Evolutionary conservation across 2,113 vertebrate genomes (phyloP), one percentile per base, ranked within the genome.

Genomic region (Mellivora capensis): DNA sequence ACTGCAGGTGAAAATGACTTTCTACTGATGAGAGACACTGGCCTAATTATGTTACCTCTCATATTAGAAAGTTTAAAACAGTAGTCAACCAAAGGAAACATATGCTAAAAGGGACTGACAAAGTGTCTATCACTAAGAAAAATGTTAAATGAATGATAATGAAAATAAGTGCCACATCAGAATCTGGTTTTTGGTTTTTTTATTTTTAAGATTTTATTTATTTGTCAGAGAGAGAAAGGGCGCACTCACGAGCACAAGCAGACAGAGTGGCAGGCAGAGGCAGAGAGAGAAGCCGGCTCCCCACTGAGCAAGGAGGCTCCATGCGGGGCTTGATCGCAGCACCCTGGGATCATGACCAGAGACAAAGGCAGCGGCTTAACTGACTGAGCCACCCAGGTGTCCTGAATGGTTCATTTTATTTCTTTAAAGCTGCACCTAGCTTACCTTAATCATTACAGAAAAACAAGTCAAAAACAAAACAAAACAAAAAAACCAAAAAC

Each of bases 371-470:
- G 15, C 52, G 4, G 52, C 52, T 54, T 54, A 54, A 54, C 52
- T 1, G 1, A 18, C 52, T 54, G 15, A 54, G 17, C 52, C 52
- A 54, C 52, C 52, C 52, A 54, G 52, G 52, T 54, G 52, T 54
- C 52, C 52, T 54, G 52, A 54, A 1, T 93, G n/a, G 39, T 64
- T 95, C 89, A 57, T 93, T 87, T 74, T 77, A 9, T 64, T 80
- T 93, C n/a, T 88, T 94, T 71, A 72, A 94, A 97, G 77, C 6
- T 93, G n/a, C 15, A 93, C 49, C 25, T 77, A 98, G n/a, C 29
- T 57, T 57, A 91, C 17, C 44, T 67, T 74, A 62, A 90, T 87
- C 67, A 90, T 44, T 86, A 85, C 6, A 84, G 49, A 71, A 23
- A 82, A 95, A 86, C 6, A 74, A 71, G 57, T 61, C 54, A 49